These are phyloP conservation scores for Aphelenchoides bicaudatus DNA, from an alignment of 2,888 invertebrate species.

Conservation along the genomic window DNA sequence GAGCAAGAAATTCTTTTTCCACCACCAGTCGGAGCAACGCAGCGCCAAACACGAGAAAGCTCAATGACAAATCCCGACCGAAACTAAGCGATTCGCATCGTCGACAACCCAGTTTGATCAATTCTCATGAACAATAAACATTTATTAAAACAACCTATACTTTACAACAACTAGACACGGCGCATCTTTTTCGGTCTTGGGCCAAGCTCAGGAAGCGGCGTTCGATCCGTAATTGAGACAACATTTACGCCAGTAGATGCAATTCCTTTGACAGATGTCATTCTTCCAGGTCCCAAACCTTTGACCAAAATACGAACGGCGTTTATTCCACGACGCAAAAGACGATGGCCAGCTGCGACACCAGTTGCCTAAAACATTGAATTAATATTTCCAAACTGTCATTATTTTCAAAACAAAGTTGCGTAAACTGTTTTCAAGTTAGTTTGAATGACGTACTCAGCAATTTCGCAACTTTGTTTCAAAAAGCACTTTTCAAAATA, in stretches of 20 bases:
- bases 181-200: conserved; percentile 79
- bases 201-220: conserved; percentile 74
- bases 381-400: too few relatives aligned
- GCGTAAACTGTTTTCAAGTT: too few relatives aligned
- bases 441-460: too few relatives aligned
- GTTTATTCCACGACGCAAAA: conserved; percentile 59
- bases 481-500: too few relatives aligned
- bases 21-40: too few relatives aligned
- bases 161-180: conserved; percentile 65
- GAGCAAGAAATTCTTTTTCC: too few relatives aligned
- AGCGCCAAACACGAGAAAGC: too few relatives aligned
- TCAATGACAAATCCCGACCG: neutral
- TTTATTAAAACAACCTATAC: neutral
- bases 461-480: too few relatives aligned
- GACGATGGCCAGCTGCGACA: conserved; percentile 70
- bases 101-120: too few relatives aligned
- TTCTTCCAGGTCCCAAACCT: conserved; percentile 63
- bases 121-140: too few relatives aligned
- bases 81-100: neutral
- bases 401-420: too few relatives aligned
- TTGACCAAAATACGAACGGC: conserved; percentile 58
- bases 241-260: conserved; percentile 85
- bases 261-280: conserved; percentile 85
- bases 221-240: conserved; percentile 85
- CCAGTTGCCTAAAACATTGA: too few relatives aligned